Evolutionary conservation across 30 jellyfish, hydroid and myxozoan genomes (phyloP).

Genomic region (Chrysaora quinquecirrha): DNA sequence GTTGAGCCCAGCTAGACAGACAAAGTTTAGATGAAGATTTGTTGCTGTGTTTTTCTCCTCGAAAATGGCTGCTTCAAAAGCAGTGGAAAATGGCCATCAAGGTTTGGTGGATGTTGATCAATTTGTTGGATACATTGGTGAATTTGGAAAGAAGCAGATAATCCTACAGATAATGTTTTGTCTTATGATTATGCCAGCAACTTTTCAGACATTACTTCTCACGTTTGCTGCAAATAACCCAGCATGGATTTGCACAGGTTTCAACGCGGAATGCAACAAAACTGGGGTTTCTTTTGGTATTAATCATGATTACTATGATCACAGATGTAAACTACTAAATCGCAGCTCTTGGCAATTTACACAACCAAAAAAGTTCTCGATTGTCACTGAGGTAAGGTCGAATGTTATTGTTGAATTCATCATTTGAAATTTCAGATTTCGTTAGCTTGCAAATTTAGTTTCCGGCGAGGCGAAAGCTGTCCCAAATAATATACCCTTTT

Average conservation of each 20-base stretch:
- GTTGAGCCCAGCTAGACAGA: too few species aligned
- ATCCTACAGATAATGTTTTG: constrained; percentile 65
- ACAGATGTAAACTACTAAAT: constrained; percentile 64
- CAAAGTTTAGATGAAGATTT: too few species aligned
- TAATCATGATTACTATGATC: constrained; percentile 28
- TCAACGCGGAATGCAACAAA: constrained; percentile 61
- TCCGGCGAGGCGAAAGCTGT: too few species aligned
- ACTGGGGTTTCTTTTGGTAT: constrained; percentile 36
- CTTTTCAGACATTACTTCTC: constrained; percentile 79
- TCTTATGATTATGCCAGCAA: constrained; percentile 76
- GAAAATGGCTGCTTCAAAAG: too few species aligned
- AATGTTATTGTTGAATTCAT: too few species aligned
- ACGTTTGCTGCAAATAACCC: constrained; percentile 84
- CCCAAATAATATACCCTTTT: too few species aligned
- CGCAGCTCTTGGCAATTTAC: constrained; percentile 80
- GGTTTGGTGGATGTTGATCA: constrained; percentile 76
- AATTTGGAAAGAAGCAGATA: constrained; percentile 79
- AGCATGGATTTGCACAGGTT: constrained; percentile 73
- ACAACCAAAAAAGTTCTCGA: constrained; percentile 74
- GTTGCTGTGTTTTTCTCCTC: too few species aligned
- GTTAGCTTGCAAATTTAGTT: too few species aligned
- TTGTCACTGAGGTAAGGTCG: constrained; percentile 82
- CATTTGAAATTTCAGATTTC: too few species aligned
- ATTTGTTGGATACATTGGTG: constrained; percentile 71
- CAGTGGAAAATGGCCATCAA: not conserved